phyloP scores from a whole-genome alignment of 1,140 invertebrate genomes.

The Muscidifurax raptorellus region DNA sequence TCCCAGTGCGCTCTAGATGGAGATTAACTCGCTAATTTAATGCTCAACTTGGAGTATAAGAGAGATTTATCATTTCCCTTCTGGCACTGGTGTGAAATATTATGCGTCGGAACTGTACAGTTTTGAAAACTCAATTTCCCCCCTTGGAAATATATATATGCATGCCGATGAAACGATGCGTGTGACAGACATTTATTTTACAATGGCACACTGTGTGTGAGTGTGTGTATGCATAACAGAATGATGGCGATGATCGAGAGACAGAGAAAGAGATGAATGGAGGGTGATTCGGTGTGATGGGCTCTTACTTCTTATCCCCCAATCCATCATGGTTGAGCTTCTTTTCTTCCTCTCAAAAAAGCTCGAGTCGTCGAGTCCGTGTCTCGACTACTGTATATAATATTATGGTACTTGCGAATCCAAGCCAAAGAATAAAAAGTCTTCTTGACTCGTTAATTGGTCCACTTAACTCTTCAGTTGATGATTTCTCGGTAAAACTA shows the following conservation, averaged over 20 bases:
- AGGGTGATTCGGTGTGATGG: constrained; percentile 33
- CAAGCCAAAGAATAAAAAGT: neutral
- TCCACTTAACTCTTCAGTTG: constrained; percentile 21
- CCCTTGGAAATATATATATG: neutral
- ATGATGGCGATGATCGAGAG: neutral
- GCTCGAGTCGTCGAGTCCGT: neutral
- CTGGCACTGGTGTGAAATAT: neutral
- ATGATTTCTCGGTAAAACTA: neutral
- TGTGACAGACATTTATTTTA: neutral
- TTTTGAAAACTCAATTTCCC: neutral
- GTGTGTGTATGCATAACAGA: neutral
- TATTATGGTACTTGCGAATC: neutral
- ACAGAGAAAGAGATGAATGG: constrained; percentile 23
- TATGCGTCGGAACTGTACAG: neutral
- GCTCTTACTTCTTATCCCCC: constrained; percentile 87
- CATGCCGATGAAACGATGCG: neutral
- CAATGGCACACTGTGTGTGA: neutral
- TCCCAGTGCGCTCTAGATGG: neutral
- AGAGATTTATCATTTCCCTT: neutral
- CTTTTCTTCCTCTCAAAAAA: constrained; percentile 1
- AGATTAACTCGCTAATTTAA: constrained; percentile 2
- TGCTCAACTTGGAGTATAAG: neutral
- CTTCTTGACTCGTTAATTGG: constrained; percentile 17
- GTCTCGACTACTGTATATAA: neutral
- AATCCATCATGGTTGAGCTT: constrained; percentile 80